Evolutionary conservation across 2,888 invertebrate species (phyloP).

Genomic region (Ariolimax columbianus): DNA sequence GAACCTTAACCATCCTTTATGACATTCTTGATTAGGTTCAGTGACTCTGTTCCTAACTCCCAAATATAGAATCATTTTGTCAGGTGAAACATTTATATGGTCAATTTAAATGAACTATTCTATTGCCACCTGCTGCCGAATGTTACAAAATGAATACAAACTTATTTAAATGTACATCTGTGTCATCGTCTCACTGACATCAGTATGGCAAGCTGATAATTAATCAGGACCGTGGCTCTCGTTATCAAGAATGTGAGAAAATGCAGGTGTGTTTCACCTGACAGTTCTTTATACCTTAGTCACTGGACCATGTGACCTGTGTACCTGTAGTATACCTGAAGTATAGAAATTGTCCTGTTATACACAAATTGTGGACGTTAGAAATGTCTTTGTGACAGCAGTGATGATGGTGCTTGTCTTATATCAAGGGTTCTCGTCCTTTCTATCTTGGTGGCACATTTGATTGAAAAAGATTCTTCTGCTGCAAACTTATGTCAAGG

Average conservation of each 20-base stretch:
- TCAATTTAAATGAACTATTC: too few species aligned
- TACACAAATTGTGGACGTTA: too few species aligned
- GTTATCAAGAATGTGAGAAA: not conserved
- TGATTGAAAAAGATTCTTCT: too few species aligned
- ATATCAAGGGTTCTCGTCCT: too few species aligned
- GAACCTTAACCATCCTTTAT: too few species aligned
- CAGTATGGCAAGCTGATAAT: not conserved
- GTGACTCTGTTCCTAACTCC: too few species aligned
- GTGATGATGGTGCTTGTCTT: not conserved
- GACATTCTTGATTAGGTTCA: too few species aligned
- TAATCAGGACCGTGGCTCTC: not conserved
- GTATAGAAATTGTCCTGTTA: not conserved
- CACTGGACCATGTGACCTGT: not conserved
- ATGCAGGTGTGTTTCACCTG: not conserved
- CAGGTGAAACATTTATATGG: too few species aligned
- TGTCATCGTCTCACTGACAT: not conserved
- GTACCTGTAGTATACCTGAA: not conserved
- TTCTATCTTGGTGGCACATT: too few species aligned
- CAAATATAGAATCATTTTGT: too few species aligned
- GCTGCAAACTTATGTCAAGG: too few species aligned
- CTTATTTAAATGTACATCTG: not conserved
- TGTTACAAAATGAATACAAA: not conserved
- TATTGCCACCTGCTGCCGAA: too few species aligned
- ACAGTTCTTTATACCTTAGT: not conserved
- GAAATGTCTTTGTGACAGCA: not conserved